Evolutionary conservation across 2,888 invertebrate species (phyloP), one percentile per base, ranked within the genome.

Genomic region (Leptopterna dolabrata): DNA sequence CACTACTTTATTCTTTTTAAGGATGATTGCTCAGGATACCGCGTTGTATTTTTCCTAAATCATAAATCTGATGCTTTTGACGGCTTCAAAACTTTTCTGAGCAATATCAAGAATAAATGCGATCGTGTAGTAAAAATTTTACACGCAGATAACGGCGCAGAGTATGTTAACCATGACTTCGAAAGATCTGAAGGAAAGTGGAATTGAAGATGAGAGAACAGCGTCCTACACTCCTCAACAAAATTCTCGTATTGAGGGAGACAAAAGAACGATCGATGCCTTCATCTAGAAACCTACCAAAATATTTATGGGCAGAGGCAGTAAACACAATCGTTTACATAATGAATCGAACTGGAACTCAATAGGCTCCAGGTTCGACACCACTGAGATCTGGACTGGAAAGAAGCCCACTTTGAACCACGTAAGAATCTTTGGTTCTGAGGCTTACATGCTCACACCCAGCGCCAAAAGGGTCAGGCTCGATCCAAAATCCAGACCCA

Each of bases 21-120:
- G 16, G 91, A 91, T 55, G 91, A 91, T 51, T 90, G 83, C 83
- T 90, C 90, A 0, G 90, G 90, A 73, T 89, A 89, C 82, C 30
- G 78, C 16, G 24, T 88, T n/a, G 80, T 90, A 29, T 90, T 90
- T 87, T 88, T 90, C 55, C 47, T 90, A 9, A 89, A 90, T 55
- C 87, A 89, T 14, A 90, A 91, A 87, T 86, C 88, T 9, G 91
- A 91, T 85, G 90, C 90, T 0, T 88, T 89, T 2, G 19, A 76
- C 14, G 89, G 88, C 27, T 89, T 91, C 41, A 91, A 90, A 86
- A 16, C 13, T 14, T 51, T 51, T 51, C 13, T 14, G 16, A 16
- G 16, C 13, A 51, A 51, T 14, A 16, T 76, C 89, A 89, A 89
- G 27, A 89, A 89, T 0, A 90, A 90, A 45, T 90, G 90, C 43